Evolutionary conservation across 1,140 invertebrate genomes (phyloP), one percentile per base, ranked within the genome.

Genomic region (Rhyzopertha dominica): DNA sequence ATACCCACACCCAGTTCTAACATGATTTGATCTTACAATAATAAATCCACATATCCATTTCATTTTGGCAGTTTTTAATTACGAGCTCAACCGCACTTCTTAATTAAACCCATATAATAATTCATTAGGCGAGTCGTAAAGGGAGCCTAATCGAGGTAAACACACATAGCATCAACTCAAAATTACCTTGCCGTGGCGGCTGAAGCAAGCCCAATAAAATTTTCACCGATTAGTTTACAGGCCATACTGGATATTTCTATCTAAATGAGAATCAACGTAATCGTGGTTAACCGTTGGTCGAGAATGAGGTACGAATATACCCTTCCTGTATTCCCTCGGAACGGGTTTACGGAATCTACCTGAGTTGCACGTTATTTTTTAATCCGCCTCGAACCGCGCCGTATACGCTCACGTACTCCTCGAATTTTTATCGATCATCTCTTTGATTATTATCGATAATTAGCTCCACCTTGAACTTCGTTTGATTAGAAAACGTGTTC

Each of bases 361-460:
- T n/a, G n/a, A n/a, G n/a, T n/a, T n/a, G n/a, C n/a, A n/a, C n/a
- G n/a, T n/a, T n/a, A n/a, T n/a, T n/a, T n/a, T n/a, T n/a, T n/a
- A n/a, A n/a, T n/a, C n/a, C n/a, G n/a, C n/a, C n/a, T n/a, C n/a
- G n/a, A n/a, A n/a, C n/a, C n/a, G n/a, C n/a, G n/a, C n/a, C n/a
- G n/a, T n/a, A n/a, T n/a, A n/a, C n/a, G n/a, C n/a, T n/a, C n/a
- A n/a, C n/a, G n/a, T n/a, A n/a, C 25, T 10, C 28, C 31, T 37
- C 43, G 41, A 42, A 36, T 43, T 52, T 58, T 62, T 56, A 58
- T 54, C 55, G 56, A 59, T 61, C 53, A 59, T 58, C 50, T 57
- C 55, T 58, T 54, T 47, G 60, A 62, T 62, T 58, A 60, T 56
- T 58, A 60, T 62, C 60, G 56, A 60, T 62, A 62, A 62, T 62